A percentile compares a stretch with the other conserved stretches of the same genome.
Evolutionary conservation across 2,797 vertebrate species (phyloP).

Genomic region (Sylvilagus floridanus): DNA sequence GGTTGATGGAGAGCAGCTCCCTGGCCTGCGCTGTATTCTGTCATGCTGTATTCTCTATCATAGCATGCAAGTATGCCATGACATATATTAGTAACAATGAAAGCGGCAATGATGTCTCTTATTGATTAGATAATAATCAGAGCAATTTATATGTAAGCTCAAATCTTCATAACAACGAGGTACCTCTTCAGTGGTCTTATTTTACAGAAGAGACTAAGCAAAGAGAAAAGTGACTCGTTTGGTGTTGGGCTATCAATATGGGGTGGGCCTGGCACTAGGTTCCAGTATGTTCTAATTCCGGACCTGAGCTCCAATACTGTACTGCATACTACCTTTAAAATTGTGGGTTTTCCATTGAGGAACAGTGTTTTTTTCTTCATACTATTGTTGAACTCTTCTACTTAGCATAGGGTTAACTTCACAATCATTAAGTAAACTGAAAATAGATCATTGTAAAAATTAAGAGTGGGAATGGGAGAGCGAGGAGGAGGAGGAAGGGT

Average conservation of each 20-base stretch:
- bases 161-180: background rate
- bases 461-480: too few species aligned
- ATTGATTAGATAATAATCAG: background rate
- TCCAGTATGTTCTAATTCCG: constrained; percentile 37
- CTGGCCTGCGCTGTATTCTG: background rate
- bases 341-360: background rate
- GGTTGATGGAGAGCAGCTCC: background rate
- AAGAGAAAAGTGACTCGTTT: background rate
- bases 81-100: background rate
- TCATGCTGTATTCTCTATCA: background rate
- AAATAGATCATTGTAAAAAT: too few species aligned
- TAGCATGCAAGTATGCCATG: background rate
- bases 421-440: too few species aligned
- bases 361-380: too few species aligned
- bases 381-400: too few species aligned
- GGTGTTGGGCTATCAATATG: background rate
- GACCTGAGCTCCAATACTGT: background rate
- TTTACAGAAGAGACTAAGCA: constrained; percentile 32
- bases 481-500: too few species aligned
- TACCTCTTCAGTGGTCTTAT: background rate
- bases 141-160: constrained; percentile 22
- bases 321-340: background rate
- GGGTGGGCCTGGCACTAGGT: background rate
- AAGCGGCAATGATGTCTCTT: background rate
- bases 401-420: too few species aligned